Evolutionary conservation across 2,888 invertebrate species (phyloP), one percentile per base, ranked within the genome.

Genomic region (Lordiphosa andalusiaca): DNA sequence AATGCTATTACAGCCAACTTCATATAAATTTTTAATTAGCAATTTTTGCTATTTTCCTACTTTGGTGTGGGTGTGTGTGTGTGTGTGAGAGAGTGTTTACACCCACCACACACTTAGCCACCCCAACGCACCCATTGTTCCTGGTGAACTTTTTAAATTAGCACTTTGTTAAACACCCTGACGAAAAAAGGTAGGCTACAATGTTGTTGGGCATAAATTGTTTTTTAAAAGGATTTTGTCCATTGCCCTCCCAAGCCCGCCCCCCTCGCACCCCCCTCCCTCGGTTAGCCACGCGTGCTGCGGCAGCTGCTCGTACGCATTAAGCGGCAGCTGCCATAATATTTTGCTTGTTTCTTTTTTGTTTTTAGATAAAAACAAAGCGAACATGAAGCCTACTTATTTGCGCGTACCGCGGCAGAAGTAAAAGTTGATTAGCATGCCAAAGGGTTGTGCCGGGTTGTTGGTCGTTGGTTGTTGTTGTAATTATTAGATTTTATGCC

Each of bases 21-120:
- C 84, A 84, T 85, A 87, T 87, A 87, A 84, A 87, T 87, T 87
- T 87, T 87, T 87, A 87, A 87, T 87, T 87, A 87, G 88, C 83
- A 86, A 86, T 86, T 87, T 87, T 87, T 86, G 86, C 87, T 87
- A 87, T 87, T 87, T 84, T 85, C 73, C 87, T 84, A 84, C 87
- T 81, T 76, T 82, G 53, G 42, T 38, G 23, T 50, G 33, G 12
- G 30, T 19, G 13, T 6, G 25, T 12, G 16, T 3, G 13, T 39
- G 38, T 38, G 13, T 23, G 12, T 66, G 63, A 16, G 16, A 16
- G 16, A 16, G 16, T 16, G 16, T 16, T 16, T 55, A 39, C 57
- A 42, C 55, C 53, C 54, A 56, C 66, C 47, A 53, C 47, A 57
- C 23, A 37, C 42, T 33, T 52, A 57, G 35, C 46, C 37, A 13